Evolutionary conservation across 2,797 vertebrate species (phyloP), one percentile per base, ranked within the genome.

Genomic region (Sebastes nivosus): DNA sequence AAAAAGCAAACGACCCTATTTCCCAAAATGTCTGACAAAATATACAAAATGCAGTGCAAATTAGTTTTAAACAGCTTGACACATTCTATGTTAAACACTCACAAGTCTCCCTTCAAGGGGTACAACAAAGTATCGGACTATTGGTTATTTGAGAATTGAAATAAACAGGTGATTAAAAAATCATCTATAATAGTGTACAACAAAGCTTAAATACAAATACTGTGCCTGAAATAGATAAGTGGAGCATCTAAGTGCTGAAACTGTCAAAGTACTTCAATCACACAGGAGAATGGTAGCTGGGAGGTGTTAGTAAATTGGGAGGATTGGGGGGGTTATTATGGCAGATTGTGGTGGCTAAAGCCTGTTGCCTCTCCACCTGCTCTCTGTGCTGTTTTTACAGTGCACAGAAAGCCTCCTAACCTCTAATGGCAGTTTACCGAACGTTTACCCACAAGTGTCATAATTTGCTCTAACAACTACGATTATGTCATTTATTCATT

Each of bases 371-470:
- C 86, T 93, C 89, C 91, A 90, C 87, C 91, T 94, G 91, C 90
- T 94, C 87, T 67, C 79, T 88, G 79, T 80, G 87, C 85, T 82
- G 75, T 70, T 36, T 80, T 82, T 79, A 69, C 78, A 52, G 67
- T 46, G 57, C 29, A 29, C 80, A 91, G 77, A 94, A 80, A 93
- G 84, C 89, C 92, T 91, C 88, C 85, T 92, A 84, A 89, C 86
- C 83, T 85, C 86, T 89, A 94, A 95, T 94, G 89, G 92, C 89
- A 89, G 91, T 95, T 95, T 94, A 93, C 89, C 84, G 86, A 94
- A 89, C 91, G 60, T 92, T 93, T 92, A 91, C 87, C 92, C 90
- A 91, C 91, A 93, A 94, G 92, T 89, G 92, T 94, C 93, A 94
- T 94, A 88, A 93, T 93, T 93, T 93, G 60, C 93, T 89, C 91